These are phyloP conservation scores for Ibidorhyncha struthersii DNA, from an alignment of 2,113 vertebrate species.

Conservation along the genomic window DNA sequence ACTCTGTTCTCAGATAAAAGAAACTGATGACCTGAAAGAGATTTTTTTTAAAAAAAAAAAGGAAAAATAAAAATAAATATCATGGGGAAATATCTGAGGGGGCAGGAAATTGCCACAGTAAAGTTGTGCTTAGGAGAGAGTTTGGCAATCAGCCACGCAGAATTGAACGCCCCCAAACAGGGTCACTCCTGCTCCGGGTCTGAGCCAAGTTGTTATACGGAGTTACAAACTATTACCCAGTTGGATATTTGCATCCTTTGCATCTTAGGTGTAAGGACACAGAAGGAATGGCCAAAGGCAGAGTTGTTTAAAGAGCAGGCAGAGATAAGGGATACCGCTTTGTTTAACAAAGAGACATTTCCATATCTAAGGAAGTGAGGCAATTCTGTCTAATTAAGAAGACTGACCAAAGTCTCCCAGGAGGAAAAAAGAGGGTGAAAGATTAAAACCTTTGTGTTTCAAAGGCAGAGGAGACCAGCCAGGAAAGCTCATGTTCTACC, in stretches of 20 bases:
- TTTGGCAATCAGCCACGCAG: fast-evolving
- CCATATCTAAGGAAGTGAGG: slow-evolving; percentile 37
- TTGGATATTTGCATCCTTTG: not conserved
- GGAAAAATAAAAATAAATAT: not conserved
- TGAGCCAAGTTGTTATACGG: fast-evolving
- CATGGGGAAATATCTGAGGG: fast-evolving
- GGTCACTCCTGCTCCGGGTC: not conserved
- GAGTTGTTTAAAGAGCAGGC: not conserved
- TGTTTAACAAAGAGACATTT: not conserved
- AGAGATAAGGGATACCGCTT: not conserved
- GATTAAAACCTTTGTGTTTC: not conserved
- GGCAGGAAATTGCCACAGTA: fast-evolving
- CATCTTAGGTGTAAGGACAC: not conserved
- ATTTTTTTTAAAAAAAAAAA: too few relatives aligned
- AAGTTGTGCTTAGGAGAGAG: not conserved
- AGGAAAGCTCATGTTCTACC: not conserved
- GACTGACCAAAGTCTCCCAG: not conserved
- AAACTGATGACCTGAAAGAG: not conserved
- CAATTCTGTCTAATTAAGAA: not conserved
- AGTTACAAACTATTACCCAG: not conserved
- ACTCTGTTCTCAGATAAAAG: not conserved
- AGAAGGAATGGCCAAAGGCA: not conserved
- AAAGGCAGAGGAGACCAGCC: not conserved
- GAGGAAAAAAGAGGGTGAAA: slow-evolving; percentile 5
- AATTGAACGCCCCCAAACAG: not conserved